Base-by-base conservation (phyloP, 2,797 vertebrate genomes). In the Chelonia mydas region DNA sequence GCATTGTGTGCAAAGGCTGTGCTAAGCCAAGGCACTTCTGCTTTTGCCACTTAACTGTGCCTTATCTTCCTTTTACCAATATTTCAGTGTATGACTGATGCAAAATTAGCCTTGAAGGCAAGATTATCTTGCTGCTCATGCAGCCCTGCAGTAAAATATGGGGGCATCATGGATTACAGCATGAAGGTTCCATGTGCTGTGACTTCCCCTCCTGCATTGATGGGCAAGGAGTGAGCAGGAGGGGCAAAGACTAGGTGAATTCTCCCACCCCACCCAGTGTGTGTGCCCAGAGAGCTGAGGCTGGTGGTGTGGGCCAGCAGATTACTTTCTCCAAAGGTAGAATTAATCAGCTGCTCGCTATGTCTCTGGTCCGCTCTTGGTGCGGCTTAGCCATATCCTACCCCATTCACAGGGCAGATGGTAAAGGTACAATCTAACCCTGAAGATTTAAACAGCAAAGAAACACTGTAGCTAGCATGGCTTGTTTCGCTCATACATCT, bases 401-500 rank as follows among this genome's bases (percentile, higher is more conserved):
- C 74, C 25, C 74, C 27, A 76, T 17, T 37, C n/a, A n/a, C 61
- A 10, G 33, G 57, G 31, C 47, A 53, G 3, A 27, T 3, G 37
- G 1, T 77, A 28, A 89, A 87, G 57, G 11, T 92, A 21, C 50
- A 90, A 5, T 33, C 10, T 31, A 3, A 12, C 15, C 59, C 15
- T 76, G 61, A 12, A 5, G 16, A 84, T 50, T 90, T 87, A 93
- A 85, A 81, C 41, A 65, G 4, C 45, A 12, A 13, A 61, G 0
- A 55, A 47, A 54, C 86, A 17, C 9, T 49, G 41, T 93, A 49
- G 57, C 59, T 57, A 91, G 81, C 84, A 83, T 87, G 86, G 88
- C 84, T 90, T 91, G 86, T 27, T 93, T 90, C 86, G 16, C 90
- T 95, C 51, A 50, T 82, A 83, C 95, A 86, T 86, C 86, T 97